Conservation (phyloP, 2,888 invertebrate genomes). For the Horisme vitalbata region DNA sequence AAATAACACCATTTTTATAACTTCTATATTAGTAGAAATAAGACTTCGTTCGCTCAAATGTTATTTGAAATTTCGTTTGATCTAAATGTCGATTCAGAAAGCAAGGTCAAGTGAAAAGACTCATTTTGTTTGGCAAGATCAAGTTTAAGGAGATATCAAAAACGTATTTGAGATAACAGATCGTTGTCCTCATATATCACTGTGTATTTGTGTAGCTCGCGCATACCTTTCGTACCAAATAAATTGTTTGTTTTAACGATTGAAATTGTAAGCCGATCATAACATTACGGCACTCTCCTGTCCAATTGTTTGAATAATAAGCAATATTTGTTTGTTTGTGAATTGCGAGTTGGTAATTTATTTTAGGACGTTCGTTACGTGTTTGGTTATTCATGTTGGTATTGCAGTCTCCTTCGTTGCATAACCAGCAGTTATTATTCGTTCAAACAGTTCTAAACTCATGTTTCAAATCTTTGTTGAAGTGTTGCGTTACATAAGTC, state of each 20-base stretch:
- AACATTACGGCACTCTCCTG: neutral
- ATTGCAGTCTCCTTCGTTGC: conserved; percentile 18
- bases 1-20: conserved; percentile 14
- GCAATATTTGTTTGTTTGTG: neutral
- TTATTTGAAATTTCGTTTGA: too few species aligned
- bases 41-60: too few species aligned
- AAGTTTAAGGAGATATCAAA: neutral
- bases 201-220: conserved; percentile 45
- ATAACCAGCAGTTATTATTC: conserved; percentile 24
- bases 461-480: conserved; percentile 34
- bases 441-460: conserved; percentile 17
- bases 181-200: conserved; percentile 40
- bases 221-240: conserved; percentile 43
- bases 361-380: neutral
- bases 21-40: conserved; percentile 10
- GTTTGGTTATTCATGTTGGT: conserved; percentile 3
- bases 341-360: neutral
- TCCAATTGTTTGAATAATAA: neutral
- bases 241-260: conserved; percentile 34
- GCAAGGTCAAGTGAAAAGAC: neutral
- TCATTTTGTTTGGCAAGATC: neutral
- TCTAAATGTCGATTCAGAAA: too few species aligned
- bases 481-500: conserved; percentile 36
- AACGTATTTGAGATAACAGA: conserved; percentile 43
- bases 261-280: neutral